These are phyloP conservation scores for Kryphioiulus occultus DNA, from an alignment of 2,888 invertebrate genomes.

Conservation along the genomic window DNA sequence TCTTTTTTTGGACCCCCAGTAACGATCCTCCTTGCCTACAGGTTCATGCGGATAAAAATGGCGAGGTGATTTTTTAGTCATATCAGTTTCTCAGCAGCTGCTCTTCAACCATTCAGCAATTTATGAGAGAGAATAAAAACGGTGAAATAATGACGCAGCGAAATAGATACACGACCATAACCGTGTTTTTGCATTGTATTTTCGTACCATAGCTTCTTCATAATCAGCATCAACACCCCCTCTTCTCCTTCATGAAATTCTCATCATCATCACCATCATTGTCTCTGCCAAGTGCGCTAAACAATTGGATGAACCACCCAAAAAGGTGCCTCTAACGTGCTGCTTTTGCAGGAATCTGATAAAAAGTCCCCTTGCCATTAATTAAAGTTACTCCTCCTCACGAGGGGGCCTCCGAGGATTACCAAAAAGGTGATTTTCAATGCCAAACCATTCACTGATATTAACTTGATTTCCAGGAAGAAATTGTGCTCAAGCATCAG, in stretches of 20 bases:
- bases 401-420: neutral
- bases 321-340: neutral
- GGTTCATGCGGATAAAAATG: neutral
- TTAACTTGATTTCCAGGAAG: too few species aligned
- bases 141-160: slow-evolving; percentile 30
- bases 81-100: slow-evolving; percentile 35
- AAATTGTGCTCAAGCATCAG: too few species aligned
- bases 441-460: neutral
- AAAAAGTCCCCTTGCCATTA: neutral
- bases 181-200: neutral
- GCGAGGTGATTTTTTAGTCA: slow-evolving; percentile 1
- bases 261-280: slow-evolving; percentile 25
- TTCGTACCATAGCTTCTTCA: neutral
- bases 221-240: slow-evolving; percentile 31
- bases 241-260: slow-evolving; percentile 21
- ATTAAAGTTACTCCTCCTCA: neutral
- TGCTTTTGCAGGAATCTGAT: neutral
- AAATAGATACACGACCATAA: slow-evolving; percentile 30
- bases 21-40: slow-evolving; percentile 7
- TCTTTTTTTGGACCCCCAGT: neutral
- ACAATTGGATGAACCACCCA: neutral
- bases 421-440: neutral
- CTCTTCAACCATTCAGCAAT: slow-evolving; percentile 35
- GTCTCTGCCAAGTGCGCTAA: slow-evolving; percentile 18
- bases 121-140: slow-evolving; percentile 30